Evolutionary conservation across 1,140 invertebrate genomes (phyloP), one percentile per base, ranked within the genome.

Genomic region (Zaprionus nigranus): DNA sequence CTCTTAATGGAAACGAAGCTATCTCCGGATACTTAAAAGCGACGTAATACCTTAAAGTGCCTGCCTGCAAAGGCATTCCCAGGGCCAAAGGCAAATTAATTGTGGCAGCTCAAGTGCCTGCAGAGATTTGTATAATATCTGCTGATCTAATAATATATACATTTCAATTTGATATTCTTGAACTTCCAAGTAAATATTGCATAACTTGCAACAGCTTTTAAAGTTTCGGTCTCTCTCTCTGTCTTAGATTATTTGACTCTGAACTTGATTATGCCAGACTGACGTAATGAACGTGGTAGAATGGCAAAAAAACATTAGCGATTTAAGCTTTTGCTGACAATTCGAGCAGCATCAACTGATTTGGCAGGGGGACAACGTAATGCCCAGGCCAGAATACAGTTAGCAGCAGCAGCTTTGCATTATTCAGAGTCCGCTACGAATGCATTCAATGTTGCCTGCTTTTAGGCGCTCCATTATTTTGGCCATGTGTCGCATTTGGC

Each of bases 401-500:
- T 34, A 65, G 51, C 51, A 34, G 51, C 51, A 34, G 28, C 20
- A 11, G 17, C 34, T 63, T 30, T 24, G 20, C 17, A 51, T 22
- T 49, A 15, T 34, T 20, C 26, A 58, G 17, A 58, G 17, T 49
- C 1, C 17, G 9, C 20, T 58, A 12, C 56, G 17, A 38, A 34
- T 51, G 30, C 62, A 65, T 56, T 38, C 34, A 43, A 28, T 57
- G 56, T 2, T 60, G 65, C 56, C 38, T 49, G 65, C 65, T 69
- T 69, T 69, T 40, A 54, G 62, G 62, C 15, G 49, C 49, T 38
- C 1, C n/a, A n/a, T n/a, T 28, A 15, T 38, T 54, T 38, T 40
- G 46, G 49, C 43, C 66, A 60, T 69, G 20, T 63, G 59, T 63
- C 67, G 59, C 51, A 30, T 70, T 70, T 70, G 67, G 67, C 67